Evolutionary conservation across 2,113 vertebrate genomes (phyloP).

Genomic region (Rhinogobius similis): DNA sequence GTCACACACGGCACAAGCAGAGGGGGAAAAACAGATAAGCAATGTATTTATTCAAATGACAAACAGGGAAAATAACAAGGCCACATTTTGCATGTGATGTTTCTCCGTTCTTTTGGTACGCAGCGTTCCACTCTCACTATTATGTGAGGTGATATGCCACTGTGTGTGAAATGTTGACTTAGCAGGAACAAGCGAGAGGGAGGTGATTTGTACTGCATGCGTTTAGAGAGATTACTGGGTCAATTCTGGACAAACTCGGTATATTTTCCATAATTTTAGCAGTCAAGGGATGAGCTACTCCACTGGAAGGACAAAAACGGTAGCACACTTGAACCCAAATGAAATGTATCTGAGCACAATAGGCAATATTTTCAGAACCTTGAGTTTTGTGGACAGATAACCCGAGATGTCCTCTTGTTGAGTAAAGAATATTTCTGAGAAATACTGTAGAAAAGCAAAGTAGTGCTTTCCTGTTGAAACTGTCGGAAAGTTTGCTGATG

Average conservation of each 20-base stretch:
- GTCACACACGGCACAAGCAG: constrained; percentile 41
- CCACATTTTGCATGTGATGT: constrained; percentile 21
- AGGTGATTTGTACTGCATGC: constrained; percentile 59
- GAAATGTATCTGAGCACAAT: not conserved
- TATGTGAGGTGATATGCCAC: constrained; percentile 42
- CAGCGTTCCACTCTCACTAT: constrained; percentile 34
- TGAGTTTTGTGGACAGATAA: not conserved
- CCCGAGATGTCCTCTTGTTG: constrained; percentile 3
- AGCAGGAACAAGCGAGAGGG: constrained; percentile 58
- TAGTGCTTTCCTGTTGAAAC: not conserved
- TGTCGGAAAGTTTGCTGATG: not conserved
- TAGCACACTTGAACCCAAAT: not conserved
- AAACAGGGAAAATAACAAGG: constrained; percentile 14
- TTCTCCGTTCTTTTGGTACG: constrained; percentile 23
- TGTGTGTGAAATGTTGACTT: constrained; percentile 48
- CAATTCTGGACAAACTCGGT: constrained; percentile 43
- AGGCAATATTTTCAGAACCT: constrained; percentile 3
- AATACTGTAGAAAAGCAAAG: not conserved
- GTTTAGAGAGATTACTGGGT: constrained; percentile 35
- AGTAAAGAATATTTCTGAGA: not conserved
- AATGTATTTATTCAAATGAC: constrained; percentile 19
- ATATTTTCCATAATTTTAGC: constrained; percentile 24
- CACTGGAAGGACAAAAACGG: not conserved
- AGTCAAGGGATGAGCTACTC: constrained; percentile 1
- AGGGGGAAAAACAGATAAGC: constrained; percentile 13